Evolutionary conservation across 2,888 invertebrate species (phyloP), one percentile per base, ranked within the genome.

Genomic region (Cheilosia impressa): DNA sequence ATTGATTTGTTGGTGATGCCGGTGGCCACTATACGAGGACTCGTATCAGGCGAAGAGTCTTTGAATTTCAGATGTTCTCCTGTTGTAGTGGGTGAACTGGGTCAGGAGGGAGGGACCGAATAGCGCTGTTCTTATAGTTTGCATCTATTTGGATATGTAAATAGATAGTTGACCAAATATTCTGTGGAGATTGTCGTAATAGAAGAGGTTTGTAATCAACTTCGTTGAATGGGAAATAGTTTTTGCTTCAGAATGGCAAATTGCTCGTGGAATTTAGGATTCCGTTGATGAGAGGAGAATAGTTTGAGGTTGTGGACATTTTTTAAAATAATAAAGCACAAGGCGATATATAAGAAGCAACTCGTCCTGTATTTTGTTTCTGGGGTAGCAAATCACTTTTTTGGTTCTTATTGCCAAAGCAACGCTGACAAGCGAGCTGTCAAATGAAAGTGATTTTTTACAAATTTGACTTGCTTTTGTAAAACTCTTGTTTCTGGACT

Each of bases 1-100:
- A 66, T 62, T 24, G 60, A 53, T 62, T 73, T 68, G 52, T 68
- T 10, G 60, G 24, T 53, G 38, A 13, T 0, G 38, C 38, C 41
- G n/a, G 6, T 24, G 62, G 43, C 47, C 17, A 17, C 19, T 79
- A 24, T 4, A 31, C 31, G 9, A 31, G 27, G 27, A 27, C 27
- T 27, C 5, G 31, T 31, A 60, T 73, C 47, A 43, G 55, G 27
- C 27, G 31, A 10, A 50, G 47, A 66, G 15, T 52, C 60, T 45
- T 65, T 57, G 13, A 34, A 19, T 66, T 19, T 15, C 10, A 15
- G n/a, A 43, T 24, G 2, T 55, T 55, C 27, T 31, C 31, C 24
- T 24, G 5, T 43, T 68, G 24, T 7, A 1, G 4, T 15, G 31
- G 13, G 31, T 31, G 19, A 62, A 43, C 13, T 34, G 45, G 45